Base-by-base conservation (phyloP, 2,797 vertebrate species). In the Gymnothorax javanicus region DNA sequence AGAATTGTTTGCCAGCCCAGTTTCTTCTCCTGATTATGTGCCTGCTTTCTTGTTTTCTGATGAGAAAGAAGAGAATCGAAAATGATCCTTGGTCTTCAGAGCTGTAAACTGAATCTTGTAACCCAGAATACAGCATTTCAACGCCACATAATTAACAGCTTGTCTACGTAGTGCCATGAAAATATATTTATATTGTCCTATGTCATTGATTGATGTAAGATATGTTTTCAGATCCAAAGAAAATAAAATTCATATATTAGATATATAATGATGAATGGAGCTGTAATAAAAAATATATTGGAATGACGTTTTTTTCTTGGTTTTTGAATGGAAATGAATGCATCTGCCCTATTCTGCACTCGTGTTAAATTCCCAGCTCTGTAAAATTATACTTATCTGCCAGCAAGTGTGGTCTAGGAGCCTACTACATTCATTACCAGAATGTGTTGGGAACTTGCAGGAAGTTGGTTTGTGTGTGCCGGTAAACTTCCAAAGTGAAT, bases 201-300 rank as follows among this genome's bases (percentile, higher is more conserved):
- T 60, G 71, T 85, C 77, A 52, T 62, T 75, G 52, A 88, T 88
- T 33, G n/a, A 81, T 75, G 86, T 69, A 85, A 69, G 67, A 82
- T 60, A 58, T 75, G 71, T 88, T 77, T 27, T 87, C 64, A 81
- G 86, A 88, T 88, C 87, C 87, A 89, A 89, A 89, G 87, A 89
- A 62, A 86, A 71, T 84, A 57, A 81, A 33, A 81, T 79, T 52
- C 82, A 86, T 64, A 84, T 84, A 87, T 84, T 75, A 79, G 54
- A 71, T 87, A 71, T 84, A 73, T 82, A 62, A 82, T 82, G 43
- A 84, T 84, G 85, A 75, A 87, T 79, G 50, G 75, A 85, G 67
- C 82, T 84, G 60, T 86, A 84, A 87, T 84, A 84, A 87, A 86
- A 67, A 87, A 58, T 43, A 84, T 87, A 54, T 79, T 17, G 52